Evolutionary conservation across 2,888 invertebrate species (phyloP).

Genomic region (Vesta saturnalis): DNA sequence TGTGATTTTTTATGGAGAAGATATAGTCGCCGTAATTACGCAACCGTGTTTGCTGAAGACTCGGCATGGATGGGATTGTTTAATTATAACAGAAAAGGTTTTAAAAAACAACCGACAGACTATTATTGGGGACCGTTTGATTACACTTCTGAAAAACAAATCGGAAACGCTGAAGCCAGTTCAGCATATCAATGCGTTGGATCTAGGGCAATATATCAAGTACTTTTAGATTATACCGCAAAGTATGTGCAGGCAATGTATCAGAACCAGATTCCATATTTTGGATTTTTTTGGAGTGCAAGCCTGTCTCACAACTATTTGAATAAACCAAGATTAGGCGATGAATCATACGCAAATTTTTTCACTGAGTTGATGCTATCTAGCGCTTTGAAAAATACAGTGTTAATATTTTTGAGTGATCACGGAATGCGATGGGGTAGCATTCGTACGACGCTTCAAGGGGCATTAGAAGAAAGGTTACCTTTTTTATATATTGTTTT

Average conservation of each 20-base stretch:
- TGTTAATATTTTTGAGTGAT: constrained; percentile 82
- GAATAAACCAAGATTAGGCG: constrained; percentile 80
- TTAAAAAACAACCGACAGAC: constrained; percentile 82
- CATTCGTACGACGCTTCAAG: constrained; percentile 85
- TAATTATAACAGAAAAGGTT: constrained; percentile 82
- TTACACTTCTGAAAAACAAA: constrained; percentile 71
- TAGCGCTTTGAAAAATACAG: constrained; percentile 72
- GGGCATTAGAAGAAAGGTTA: constrained; percentile 86
- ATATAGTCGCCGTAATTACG: constrained; percentile 76
- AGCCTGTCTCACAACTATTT: constrained; percentile 86
- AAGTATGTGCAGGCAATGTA: constrained; percentile 71
- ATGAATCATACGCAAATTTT: constrained; percentile 70
- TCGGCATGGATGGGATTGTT: constrained; percentile 81
- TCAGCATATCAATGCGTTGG: constrained; percentile 79
- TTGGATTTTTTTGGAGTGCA: constrained; percentile 87
- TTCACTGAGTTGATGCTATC: constrained; percentile 66
- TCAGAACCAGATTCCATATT: constrained; percentile 70
- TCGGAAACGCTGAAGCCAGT: constrained; percentile 71
- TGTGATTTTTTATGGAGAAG: constrained; percentile 89
- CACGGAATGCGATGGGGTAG: constrained; percentile 91
- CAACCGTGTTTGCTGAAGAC: constrained; percentile 87
- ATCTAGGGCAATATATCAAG: constrained; percentile 72
- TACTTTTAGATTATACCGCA: constrained; percentile 75
- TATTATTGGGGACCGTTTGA: constrained; percentile 84
- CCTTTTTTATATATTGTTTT: constrained; percentile 81